Evolutionary conservation across 2,113 vertebrate genomes (phyloP).

Genomic region (Megalops atlanticus): DNA sequence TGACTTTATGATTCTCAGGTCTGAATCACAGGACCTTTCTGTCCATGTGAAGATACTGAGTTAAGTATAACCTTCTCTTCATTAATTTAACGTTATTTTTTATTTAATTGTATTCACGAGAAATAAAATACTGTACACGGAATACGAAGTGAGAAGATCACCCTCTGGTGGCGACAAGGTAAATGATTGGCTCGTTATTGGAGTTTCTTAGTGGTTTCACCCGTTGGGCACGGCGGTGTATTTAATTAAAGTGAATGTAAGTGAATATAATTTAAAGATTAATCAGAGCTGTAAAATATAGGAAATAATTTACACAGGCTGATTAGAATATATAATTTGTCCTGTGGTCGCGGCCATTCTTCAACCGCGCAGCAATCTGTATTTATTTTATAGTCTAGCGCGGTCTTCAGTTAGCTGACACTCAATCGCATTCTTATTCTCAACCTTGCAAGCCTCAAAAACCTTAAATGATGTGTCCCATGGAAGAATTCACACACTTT

Average conservation of each 20-base stretch:
- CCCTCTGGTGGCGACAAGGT: not conserved
- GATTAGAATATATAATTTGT: not conserved
- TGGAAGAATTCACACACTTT: too few relatives aligned
- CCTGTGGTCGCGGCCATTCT: not conserved
- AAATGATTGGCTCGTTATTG: not conserved
- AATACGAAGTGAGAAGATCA: not conserved
- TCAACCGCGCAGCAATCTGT: not conserved
- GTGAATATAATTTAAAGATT: too few relatives aligned
- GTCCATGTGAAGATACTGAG: too few relatives aligned
- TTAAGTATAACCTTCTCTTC: too few relatives aligned
- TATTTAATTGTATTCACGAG: too few relatives aligned
- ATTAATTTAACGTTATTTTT: too few relatives aligned
- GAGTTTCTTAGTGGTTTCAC: not conserved
- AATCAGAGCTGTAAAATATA: not conserved
- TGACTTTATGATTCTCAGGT: too few relatives aligned
- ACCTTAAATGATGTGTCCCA: not conserved
- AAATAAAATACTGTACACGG: not conserved
- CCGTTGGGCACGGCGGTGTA: not conserved
- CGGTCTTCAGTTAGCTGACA: not conserved
- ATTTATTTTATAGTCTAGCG: not conserved
- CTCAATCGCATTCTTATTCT: not conserved
- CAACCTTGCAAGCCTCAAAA: not conserved
- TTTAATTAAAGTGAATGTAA: not conserved
- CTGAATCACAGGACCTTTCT: too few relatives aligned
- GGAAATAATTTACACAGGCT: not conserved